These are phyloP conservation scores for Macropodus opercularis DNA, from an alignment of 2,797 vertebrate species.

Conservation along the genomic window DNA sequence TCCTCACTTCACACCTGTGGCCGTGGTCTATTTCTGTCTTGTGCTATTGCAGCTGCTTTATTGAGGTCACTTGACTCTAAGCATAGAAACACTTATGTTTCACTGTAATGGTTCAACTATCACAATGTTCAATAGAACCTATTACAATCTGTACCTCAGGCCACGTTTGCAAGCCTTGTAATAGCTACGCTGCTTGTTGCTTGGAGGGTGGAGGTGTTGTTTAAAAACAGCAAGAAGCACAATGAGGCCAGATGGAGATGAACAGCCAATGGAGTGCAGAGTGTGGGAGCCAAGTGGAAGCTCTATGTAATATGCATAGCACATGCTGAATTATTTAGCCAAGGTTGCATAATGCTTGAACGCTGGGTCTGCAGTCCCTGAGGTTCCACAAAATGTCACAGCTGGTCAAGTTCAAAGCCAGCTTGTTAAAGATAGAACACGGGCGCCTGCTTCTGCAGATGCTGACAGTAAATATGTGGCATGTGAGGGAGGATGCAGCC, in stretches of 20 bases:
- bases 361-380: constrained; percentile 48
- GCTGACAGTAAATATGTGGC: constrained; percentile 25
- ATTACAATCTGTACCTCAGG: neutral
- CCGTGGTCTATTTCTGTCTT: neutral
- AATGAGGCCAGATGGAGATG: constrained; percentile 32
- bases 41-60: neutral
- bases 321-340: constrained; percentile 65
- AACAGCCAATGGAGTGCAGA: constrained; percentile 32
- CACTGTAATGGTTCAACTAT: neutral
- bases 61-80: neutral
- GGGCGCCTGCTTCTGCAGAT: constrained; percentile 34
- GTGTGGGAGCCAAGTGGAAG: constrained; percentile 38
- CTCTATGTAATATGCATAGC: constrained; percentile 68
- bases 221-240: neutral
- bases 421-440: constrained; percentile 50
- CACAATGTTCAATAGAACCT: neutral
- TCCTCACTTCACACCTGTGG: neutral
- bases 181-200: neutral
- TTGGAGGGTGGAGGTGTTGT: neutral
- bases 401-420: constrained; percentile 64
- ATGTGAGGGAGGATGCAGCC: constrained; percentile 17
- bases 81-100: neutral
- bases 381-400: constrained; percentile 62
- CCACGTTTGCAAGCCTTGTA: neutral
- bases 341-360: constrained; percentile 58